Evolutionary conservation across 2,113 vertebrate species (phyloP), one percentile per base, ranked within the genome.

Genomic region (Boleophthalmus pectinirostris): DNA sequence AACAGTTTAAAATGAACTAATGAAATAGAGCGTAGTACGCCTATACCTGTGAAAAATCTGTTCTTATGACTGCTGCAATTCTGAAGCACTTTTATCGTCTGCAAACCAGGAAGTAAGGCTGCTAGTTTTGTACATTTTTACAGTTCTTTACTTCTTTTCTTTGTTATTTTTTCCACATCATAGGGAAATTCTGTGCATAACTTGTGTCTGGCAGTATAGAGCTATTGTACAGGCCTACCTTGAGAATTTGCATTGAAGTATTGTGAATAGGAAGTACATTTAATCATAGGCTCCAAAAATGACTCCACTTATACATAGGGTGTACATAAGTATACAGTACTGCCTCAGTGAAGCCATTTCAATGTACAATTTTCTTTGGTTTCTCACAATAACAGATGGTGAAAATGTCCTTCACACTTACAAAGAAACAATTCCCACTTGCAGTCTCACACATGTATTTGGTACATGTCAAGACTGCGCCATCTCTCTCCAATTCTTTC

Each of bases 351-450:
- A 23, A 8, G 43, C 5, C 18, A 5, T 45, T 46, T 66, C 23
- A 47, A 16, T 66, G 38, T 15, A 66, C 43, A 23, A 72, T 75
- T 71, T 71, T 29, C 25, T 74, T 35, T 61, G 43, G 21, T 63
- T 38, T 70, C 35, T 29, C 67, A 74, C 68, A 66, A 60, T 33
- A 66, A 68, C 74, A 72, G 46, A 74, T 70, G 70, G 71, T 43
- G 16, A 72, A 61, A 74, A 69, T 72, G 21, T 66, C 67, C 56
- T 67, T 83, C 66, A 70, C 75, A 58, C n/a, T 38, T 38, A 54
- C 29, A 66, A 76, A 76, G 65, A 76, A 69, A 76, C 70, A 20
- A 66, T 75, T 76, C 79, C 70, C 63, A 64, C 20, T 43, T 14
- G 13, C 61, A 43, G 73, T 38, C 29, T 63, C 63, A 24, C 65